Percentiles rank a stretch among this genome's conserved stretches.
These are phyloP conservation scores for Melikaiella ostensackeni DNA, from an alignment of 2,888 invertebrate species.

Conservation along the genomic window DNA sequence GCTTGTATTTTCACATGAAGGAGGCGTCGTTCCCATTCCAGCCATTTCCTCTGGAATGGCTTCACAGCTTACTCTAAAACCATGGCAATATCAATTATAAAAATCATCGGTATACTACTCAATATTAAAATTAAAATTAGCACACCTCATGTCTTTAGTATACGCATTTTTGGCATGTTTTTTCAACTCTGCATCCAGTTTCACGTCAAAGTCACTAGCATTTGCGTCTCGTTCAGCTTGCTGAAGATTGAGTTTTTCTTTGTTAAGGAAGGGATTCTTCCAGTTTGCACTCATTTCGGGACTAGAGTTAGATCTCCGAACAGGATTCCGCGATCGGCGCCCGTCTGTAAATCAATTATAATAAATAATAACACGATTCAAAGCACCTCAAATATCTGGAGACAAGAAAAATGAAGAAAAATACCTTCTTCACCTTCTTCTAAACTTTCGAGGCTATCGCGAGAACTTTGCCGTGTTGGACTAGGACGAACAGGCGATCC, in stretches of 20 bases:
- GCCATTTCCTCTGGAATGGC: slow-evolving; percentile 94
- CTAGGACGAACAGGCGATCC: slow-evolving; percentile 76
- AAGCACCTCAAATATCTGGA: not conserved
- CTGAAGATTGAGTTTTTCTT: slow-evolving; percentile 74
- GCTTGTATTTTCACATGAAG: slow-evolving; percentile 77
- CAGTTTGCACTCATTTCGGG: slow-evolving; percentile 95
- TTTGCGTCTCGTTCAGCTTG: slow-evolving; percentile 64
- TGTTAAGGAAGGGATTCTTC: slow-evolving; percentile 84
- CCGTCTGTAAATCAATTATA: slow-evolving; percentile 61
- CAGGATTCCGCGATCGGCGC: slow-evolving; percentile 86
- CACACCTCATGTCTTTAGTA: slow-evolving; percentile 83
- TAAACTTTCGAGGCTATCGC: slow-evolving; percentile 79
- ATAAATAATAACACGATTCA: not conserved
- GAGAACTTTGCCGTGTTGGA: slow-evolving; percentile 79
- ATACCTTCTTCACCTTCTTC: slow-evolving; percentile 78
- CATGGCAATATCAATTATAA: slow-evolving; percentile 8
- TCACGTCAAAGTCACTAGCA: slow-evolving; percentile 67
- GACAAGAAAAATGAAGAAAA: not conserved
- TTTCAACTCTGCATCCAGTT: slow-evolving; percentile 78
- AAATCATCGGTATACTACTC: not conserved
- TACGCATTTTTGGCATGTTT: slow-evolving; percentile 84
- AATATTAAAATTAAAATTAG: not conserved
- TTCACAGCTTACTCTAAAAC: slow-evolving; percentile 87
- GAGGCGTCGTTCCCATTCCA: slow-evolving; percentile 85
- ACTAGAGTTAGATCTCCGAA: slow-evolving; percentile 92